Percentiles rank a stretch among this genome's conserved stretches.
phyloP scores from a whole-genome alignment of 2,888 invertebrate species.

The Encarsia formosa region DNA sequence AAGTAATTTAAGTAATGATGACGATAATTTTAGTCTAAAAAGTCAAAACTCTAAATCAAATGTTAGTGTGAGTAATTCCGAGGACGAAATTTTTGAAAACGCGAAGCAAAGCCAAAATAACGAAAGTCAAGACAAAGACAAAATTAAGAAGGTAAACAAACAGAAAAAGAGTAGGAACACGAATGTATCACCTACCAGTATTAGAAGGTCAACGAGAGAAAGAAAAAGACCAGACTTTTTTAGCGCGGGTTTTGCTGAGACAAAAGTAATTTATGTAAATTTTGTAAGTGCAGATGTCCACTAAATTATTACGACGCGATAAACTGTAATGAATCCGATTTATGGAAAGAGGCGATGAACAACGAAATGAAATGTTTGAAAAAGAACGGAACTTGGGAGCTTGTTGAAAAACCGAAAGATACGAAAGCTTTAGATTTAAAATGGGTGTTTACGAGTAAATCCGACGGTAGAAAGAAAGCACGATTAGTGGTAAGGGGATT shows the following conservation, averaged over 20 bases:
- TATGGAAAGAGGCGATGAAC: too few relatives aligned
- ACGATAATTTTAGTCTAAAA: neutral
- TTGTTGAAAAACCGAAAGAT: too few relatives aligned
- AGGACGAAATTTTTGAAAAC: neutral
- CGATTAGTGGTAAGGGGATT: slow-evolving; percentile 27
- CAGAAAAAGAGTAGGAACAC: neutral
- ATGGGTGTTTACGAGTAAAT: slow-evolving; percentile 21
- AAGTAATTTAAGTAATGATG: neutral
- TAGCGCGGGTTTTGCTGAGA: neutral
- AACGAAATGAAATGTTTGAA: neutral
- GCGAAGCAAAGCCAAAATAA: neutral
- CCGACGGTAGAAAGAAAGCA: slow-evolving; percentile 19
- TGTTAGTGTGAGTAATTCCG: neutral
- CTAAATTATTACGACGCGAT: neutral
- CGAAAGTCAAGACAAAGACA: neutral
- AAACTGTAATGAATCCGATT: neutral
- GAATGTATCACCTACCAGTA: too few relatives aligned
- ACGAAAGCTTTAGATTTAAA: too few relatives aligned
- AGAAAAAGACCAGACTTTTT: neutral
- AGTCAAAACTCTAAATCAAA: neutral
- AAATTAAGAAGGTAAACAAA: neutral
- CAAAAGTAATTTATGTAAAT: too few relatives aligned
- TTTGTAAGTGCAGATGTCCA: neutral
- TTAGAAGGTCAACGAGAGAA: neutral
- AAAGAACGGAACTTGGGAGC: neutral